Evolutionary conservation across 1,140 invertebrate genomes (phyloP), one percentile per base, ranked within the genome.

Genomic region (Acromyrmex echinatior): DNA sequence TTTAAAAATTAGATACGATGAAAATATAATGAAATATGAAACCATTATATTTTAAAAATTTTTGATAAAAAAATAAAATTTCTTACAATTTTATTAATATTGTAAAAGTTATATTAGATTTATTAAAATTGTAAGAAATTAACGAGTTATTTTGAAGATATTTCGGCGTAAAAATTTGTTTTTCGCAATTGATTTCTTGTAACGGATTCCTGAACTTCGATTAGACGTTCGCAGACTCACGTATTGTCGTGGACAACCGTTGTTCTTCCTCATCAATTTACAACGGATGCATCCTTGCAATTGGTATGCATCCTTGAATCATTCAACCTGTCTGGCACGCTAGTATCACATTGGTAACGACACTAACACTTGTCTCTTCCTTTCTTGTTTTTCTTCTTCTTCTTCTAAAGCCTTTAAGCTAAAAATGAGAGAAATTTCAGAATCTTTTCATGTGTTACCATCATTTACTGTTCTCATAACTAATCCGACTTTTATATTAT

Each of bases 251-350:
- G 80, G 49, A 63, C 62, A 65, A 82, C 77, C 74, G 88, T 79
- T 79, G 88, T 88, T 81, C 84, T 88, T 91, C 80, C 84, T 88
- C 89, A 74, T 86, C 82, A 84, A 58, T 66, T 86, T 78, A 82
- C 89, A 87, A 77, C 80, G 76, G 85, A 90, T 85, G 88, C 82
- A 90, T 90, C 73, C 79, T 87, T 79, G 77, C 56, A 84, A 91
- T 90, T 88, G 90, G 90, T 90, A 91, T 91, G 90, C 90, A 91
- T 91, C 88, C 87, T 88, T 78, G 63, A 74, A 21, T 86, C 89
- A 49, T 76, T 73, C 82, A 66, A 86, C 68, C 58, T 74, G 86
- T 84, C 79, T 85, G 79, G 74, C 79, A 62, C 78, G 74, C 66
- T 76, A 71, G 65, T 90, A 86, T 80, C 88, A 88, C 84, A 82